These are phyloP conservation scores for Hemicordylus capensis DNA, from an alignment of 2,113 vertebrate genomes.

Conservation along the genomic window DNA sequence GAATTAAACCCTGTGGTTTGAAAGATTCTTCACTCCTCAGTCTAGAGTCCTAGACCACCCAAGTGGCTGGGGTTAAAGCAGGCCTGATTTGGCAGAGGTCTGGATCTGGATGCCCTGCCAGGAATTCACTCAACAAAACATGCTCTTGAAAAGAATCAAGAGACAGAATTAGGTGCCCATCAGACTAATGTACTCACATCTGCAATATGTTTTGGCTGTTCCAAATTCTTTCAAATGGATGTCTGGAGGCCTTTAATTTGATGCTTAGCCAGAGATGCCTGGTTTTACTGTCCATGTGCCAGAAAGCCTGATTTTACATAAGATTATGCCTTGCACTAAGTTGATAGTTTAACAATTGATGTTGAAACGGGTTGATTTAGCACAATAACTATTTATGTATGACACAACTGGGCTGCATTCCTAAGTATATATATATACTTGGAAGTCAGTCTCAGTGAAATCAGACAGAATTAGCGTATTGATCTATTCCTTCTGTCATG, in stretches of 20 bases:
- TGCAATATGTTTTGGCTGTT: neutral
- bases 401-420: neutral
- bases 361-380: constrained; percentile 42
- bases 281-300: constrained; percentile 45
- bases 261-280: constrained; percentile 29
- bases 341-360: constrained; percentile 39
- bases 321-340: constrained; percentile 31
- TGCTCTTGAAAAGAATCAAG: constrained; percentile 25
- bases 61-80: constrained; percentile 41
- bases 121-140: neutral
- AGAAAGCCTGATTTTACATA: constrained; percentile 55
- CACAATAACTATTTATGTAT: neutral
- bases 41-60: constrained; percentile 65
- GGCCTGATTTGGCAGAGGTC: constrained; percentile 46
- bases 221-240: rapidly evolving
- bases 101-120: constrained; percentile 37
- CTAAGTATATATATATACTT: neutral
- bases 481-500: neutral
- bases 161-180: constrained; percentile 51
- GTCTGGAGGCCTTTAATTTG: constrained; percentile 49
- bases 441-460: neutral
- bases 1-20: constrained; percentile 66
- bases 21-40: constrained; percentile 61
- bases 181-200: constrained; percentile 37
- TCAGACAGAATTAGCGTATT: neutral